Evolutionary conservation across 2,113 vertebrate species (phyloP).

Genomic region (Sturnus vulgaris): DNA sequence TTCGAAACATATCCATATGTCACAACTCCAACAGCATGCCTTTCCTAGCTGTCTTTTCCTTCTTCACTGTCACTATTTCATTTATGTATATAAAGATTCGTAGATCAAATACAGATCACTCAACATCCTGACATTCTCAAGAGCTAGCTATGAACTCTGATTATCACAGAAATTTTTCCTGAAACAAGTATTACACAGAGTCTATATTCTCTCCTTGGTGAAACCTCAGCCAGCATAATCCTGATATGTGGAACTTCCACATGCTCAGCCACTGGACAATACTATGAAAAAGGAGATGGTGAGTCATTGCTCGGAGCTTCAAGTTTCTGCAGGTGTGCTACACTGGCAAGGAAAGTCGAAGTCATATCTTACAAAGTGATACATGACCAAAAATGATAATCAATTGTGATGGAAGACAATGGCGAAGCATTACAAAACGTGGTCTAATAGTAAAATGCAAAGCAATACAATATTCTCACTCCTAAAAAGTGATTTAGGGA

Average conservation of each 20-base stretch:
- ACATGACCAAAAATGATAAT: accelerated
- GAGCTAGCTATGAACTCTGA: conserved; percentile 32
- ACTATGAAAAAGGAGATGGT: neutral
- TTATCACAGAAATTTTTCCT: conserved; percentile 15
- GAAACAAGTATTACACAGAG: conserved; percentile 7
- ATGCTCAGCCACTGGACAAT: neutral
- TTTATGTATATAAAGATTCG: conserved; percentile 48
- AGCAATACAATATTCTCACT: neutral
- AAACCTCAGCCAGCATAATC: neutral
- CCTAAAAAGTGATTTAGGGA: neutral
- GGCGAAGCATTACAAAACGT: neutral
- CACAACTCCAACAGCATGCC: neutral
- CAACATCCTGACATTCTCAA: conserved; percentile 56
- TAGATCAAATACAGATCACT: conserved; percentile 64
- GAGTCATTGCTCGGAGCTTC: neutral
- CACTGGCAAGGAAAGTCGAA: neutral
- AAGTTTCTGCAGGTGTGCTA: conserved; percentile 35
- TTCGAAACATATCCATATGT: conserved; percentile 7
- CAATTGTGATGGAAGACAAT: neutral
- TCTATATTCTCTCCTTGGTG: conserved; percentile 2
- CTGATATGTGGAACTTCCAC: neutral
- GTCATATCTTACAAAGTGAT: neutral
- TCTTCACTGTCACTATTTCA: conserved; percentile 57
- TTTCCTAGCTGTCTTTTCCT: conserved; percentile 56
- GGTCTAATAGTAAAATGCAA: neutral